phyloP scores from a whole-genome alignment of 1,140 invertebrate genomes.

The Brevipalpus yothersi region DNA sequence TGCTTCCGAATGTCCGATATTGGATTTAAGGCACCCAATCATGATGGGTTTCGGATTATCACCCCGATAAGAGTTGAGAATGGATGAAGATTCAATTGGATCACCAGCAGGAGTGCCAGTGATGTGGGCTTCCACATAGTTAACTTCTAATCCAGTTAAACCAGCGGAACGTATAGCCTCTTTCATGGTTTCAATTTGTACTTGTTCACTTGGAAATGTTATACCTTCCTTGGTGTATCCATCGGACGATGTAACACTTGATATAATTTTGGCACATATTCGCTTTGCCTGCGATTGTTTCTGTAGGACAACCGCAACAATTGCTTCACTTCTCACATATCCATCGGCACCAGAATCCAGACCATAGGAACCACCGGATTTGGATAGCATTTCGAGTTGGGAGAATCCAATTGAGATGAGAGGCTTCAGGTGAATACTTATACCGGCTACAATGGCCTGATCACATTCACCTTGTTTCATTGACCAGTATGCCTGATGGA shows the following conservation, averaged over 20 bases:
- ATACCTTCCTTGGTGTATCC: conserved; percentile 39
- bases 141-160: conserved; percentile 19
- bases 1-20: conserved; percentile 91
- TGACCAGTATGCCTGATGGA: not conserved
- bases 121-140: conserved; percentile 23
- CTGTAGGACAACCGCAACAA: not conserved
- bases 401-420: conserved; percentile 7
- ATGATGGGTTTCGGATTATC: conserved; percentile 39
- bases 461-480: not conserved
- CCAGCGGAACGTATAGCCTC: conserved; percentile 18
- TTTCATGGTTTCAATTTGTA: conserved; percentile 17
- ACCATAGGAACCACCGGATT: not conserved
- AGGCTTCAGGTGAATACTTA: conserved; percentile 54
- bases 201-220: conserved; percentile 2
- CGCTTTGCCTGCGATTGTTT: conserved; percentile 14
- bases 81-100: conserved; percentile 53
- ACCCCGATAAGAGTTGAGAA: conserved; percentile 53
- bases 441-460: conserved; percentile 18
- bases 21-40: conserved; percentile 87
- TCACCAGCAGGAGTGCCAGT: conserved; percentile 29
- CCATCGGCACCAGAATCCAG: conserved; percentile 8
- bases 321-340: not conserved
- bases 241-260: conserved; percentile 63
- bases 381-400: not conserved
- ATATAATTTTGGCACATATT: conserved; percentile 32